Conservation (phyloP, 1,140 invertebrate genomes). For the Aphelinus atriplicis region DNA sequence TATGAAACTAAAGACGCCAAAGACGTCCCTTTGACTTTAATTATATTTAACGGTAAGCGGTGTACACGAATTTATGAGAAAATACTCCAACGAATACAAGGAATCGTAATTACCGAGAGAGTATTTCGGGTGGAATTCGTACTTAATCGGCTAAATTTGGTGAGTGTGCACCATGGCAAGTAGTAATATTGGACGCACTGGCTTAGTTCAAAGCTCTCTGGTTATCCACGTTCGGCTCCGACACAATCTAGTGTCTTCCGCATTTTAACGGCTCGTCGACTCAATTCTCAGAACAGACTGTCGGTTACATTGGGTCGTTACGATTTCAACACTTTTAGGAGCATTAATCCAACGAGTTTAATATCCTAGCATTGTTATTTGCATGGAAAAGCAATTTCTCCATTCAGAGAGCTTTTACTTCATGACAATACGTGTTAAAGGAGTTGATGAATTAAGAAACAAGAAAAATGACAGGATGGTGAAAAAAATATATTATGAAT, state of each 20-base stretch:
- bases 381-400: no score
- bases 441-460: no score
- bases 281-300: background rate
- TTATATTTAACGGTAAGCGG: background rate
- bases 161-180: background rate
- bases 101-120: conserved; percentile 3
- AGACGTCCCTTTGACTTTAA: background rate
- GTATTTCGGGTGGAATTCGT: background rate
- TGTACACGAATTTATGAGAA: background rate
- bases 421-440: no score
- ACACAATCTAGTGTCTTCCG: background rate
- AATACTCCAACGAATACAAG: background rate
- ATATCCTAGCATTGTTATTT: no score
- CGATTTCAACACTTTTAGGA: no score
- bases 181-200: background rate
- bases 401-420: no score
- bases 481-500: no score
- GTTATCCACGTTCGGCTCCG: background rate
- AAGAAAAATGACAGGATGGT: no score
- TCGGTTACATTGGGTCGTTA: no score
- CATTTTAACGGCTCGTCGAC: conserved; percentile 1
- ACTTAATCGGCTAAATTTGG: conserved; percentile 13
- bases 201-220: conserved; percentile 14
- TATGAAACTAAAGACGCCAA: background rate
- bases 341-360: no score